These are phyloP conservation scores for Nomia melanderi DNA, from an alignment of 1,140 invertebrate genomes.

Conservation along the genomic window DNA sequence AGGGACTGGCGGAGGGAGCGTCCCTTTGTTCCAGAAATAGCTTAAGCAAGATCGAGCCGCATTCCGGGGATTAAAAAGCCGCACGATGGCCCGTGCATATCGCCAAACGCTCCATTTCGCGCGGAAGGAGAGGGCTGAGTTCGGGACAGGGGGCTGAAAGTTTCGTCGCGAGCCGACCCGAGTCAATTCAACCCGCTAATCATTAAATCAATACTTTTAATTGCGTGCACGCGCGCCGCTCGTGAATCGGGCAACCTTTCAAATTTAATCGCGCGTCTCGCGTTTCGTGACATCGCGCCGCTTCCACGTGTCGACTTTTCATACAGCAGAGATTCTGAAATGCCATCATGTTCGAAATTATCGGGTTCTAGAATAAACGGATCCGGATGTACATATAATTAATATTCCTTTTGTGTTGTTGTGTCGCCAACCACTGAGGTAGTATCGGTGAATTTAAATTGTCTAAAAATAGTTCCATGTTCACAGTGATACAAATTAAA, in stretches of 20 bases:
- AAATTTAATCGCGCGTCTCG: slow-evolving; percentile 10
- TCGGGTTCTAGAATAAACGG: no score
- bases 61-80: slow-evolving; percentile 11
- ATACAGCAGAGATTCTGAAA: no score
- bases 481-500: no score
- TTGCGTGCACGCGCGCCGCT: not conserved
- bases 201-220: slow-evolving; percentile 27
- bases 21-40: slow-evolving; percentile 16
- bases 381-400: no score
- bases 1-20: not conserved
- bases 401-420: no score
- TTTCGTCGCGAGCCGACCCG: not conserved
- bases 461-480: no score
- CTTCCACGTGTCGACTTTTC: no score
- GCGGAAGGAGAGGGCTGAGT: not conserved
- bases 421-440: no score
- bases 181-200: slow-evolving; percentile 9
- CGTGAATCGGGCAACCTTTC: not conserved
- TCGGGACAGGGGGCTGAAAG: not conserved
- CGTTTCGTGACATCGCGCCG: no score
- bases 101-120: not conserved
- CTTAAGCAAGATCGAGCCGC: not conserved
- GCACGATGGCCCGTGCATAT: not conserved
- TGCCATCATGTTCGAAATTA: no score
- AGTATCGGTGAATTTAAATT: no score